phyloP scores from a whole-genome alignment of 2,113 vertebrate genomes.

The Chrysochloris asiatica region DNA sequence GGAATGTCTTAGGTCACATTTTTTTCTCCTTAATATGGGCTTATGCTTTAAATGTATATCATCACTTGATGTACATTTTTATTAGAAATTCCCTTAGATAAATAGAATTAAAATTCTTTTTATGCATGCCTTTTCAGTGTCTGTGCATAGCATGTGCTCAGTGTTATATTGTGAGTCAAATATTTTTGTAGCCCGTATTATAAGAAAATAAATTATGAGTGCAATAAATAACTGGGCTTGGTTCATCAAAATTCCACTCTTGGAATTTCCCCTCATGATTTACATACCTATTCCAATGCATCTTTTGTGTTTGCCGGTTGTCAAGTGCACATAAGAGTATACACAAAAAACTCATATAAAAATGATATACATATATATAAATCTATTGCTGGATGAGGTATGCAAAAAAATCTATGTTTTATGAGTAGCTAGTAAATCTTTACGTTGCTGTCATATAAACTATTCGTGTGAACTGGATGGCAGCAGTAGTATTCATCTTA shows the following conservation, averaged over 20 bases:
- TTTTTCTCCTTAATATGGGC: neutral
- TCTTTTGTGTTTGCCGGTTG: conserved; percentile 7
- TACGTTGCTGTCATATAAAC: conserved; percentile 44
- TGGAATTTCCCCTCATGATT: conserved; percentile 38
- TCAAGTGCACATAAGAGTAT: neutral
- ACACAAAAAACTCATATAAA: conserved; percentile 52
- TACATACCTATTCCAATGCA: neutral
- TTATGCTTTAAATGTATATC: neutral
- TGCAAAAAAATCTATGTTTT: conserved; percentile 63
- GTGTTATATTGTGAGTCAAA: neutral
- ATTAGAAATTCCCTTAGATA: neutral
- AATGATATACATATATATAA: conserved; percentile 47
- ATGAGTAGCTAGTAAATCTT: conserved; percentile 69
- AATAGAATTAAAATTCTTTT: conserved; percentile 21
- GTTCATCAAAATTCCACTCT: conserved; percentile 43
- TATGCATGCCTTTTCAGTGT: neutral
- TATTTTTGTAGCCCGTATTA: conserved; percentile 25
- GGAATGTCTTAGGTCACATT: neutral
- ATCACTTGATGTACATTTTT: neutral
- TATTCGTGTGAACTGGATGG: neutral
- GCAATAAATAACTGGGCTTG: conserved; percentile 54
- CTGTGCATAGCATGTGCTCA: neutral
- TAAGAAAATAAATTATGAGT: conserved; percentile 46
- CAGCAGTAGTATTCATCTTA: neutral
- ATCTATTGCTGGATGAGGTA: conserved; percentile 49